Conservation (phyloP, 2,797 vertebrate genomes). For the Tenualosa thibaudeaui region DNA sequence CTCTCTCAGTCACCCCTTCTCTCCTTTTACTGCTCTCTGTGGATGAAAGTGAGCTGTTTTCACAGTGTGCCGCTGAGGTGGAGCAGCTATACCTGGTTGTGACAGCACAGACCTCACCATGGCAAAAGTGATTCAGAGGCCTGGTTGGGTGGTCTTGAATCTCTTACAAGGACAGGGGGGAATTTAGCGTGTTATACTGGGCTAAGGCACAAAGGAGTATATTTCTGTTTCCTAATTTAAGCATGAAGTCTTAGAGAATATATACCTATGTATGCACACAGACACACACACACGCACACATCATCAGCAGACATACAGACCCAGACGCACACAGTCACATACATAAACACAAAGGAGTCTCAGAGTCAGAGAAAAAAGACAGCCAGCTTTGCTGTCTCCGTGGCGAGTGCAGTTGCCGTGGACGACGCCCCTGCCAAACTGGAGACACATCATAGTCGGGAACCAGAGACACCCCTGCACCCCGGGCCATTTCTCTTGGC, state of each 20-base stretch:
- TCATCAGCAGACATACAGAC: background rate
- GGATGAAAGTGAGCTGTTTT: constrained; percentile 13
- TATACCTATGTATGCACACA: background rate
- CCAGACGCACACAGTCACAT: background rate
- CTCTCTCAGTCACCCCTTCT: background rate
- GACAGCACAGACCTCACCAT: background rate
- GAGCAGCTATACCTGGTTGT: constrained; percentile 1
- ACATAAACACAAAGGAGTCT: background rate
- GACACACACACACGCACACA: background rate
- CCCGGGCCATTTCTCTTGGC: constrained; percentile 41
- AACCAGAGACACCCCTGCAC: constrained; percentile 26
- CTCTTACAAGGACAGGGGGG: constrained; percentile 12
- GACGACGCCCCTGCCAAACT: constrained; percentile 25
- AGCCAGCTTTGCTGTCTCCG: constrained; percentile 26
- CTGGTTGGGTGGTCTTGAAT: constrained; percentile 21
- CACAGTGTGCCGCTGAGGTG: background rate
- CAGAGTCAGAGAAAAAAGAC: constrained; percentile 5
- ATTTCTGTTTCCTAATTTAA: background rate
- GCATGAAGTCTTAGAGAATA: background rate
- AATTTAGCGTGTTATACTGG: background rate
- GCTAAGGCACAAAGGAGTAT: background rate
- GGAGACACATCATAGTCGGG: constrained; percentile 36
- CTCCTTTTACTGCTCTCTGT: background rate
- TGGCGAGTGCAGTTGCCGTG: background rate
- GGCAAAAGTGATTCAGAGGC: constrained; percentile 1